phyloP scores from a whole-genome alignment of 2,797 vertebrate genomes.

The Myripristis jacobus region DNA sequence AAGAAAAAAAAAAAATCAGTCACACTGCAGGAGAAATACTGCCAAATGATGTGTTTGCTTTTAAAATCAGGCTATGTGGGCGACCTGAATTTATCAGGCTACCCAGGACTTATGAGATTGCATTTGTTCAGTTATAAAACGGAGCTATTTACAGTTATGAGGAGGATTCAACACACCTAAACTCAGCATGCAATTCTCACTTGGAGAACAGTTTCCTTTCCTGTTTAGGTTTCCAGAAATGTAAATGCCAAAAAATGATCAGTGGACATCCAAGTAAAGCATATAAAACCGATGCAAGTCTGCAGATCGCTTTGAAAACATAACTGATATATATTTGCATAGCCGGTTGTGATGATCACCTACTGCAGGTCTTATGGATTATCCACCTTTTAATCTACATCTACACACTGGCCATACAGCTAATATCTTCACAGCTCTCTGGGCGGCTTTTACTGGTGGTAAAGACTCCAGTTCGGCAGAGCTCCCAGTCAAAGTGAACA shows the following conservation, averaged over 20 bases:
- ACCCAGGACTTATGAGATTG: constrained; percentile 21
- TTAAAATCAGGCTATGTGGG: not conserved
- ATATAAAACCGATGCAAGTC: rapidly evolving
- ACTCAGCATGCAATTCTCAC: no score
- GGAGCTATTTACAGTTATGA: not conserved
- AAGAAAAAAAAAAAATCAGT: not conserved
- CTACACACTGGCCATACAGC: no score
- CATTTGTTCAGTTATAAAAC: not conserved
- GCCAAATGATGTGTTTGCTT: not conserved
- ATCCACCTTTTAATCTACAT: not conserved
- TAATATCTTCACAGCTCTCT: no score
- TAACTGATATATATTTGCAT: no score
- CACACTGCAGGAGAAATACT: not conserved
- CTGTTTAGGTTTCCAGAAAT: no score
- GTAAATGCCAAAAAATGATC: no score
- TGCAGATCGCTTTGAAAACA: not conserved
- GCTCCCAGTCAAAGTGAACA: not conserved
- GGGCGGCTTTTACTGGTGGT: no score
- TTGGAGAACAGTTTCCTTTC: not conserved
- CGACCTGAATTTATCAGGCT: not conserved
- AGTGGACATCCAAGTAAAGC: no score
- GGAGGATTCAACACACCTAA: not conserved
- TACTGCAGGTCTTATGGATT: not conserved
- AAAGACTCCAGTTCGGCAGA: not conserved
- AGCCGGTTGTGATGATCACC: constrained; percentile 1